Evolutionary conservation across 2,797 vertebrate species (phyloP).

Genomic region (Menidia menidia): DNA sequence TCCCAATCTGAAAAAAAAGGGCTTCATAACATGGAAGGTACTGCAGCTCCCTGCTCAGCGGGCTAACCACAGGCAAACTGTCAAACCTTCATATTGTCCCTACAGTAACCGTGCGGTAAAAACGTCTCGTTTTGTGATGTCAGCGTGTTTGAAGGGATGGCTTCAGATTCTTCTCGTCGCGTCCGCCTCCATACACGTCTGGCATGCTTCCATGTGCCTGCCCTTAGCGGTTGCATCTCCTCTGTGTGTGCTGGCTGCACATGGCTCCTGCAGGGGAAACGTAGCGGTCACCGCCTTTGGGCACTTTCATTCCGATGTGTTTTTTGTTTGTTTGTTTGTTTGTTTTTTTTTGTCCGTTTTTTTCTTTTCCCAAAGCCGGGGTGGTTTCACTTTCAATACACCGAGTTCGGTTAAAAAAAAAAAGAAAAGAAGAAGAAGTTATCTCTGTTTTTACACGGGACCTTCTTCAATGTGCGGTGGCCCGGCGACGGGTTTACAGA

Average conservation of each 20-base stretch:
- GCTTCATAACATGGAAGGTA: conserved; percentile 59
- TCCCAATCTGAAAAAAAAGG: conserved; percentile 60
- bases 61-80: conserved; percentile 4
- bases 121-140: conserved; percentile 23
- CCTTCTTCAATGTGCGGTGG: neutral
- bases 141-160: conserved; percentile 11
- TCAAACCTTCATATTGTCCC: conserved; percentile 24
- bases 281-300: too few relatives aligned
- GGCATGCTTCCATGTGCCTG: conserved; percentile 13
- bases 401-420: neutral
- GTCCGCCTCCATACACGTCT: conserved; percentile 16
- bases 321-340: too few relatives aligned
- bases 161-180: conserved; percentile 27
- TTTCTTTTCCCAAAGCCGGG: conserved; percentile 18
- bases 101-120: conserved; percentile 32
- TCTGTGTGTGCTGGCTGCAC: neutral
- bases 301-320: neutral
- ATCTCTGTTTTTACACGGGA: neutral
- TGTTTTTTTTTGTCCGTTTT: too few relatives aligned
- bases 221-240: neutral
- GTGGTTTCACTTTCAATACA: conserved; percentile 43
- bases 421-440: neutral
- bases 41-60: conserved; percentile 30
- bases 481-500: neutral
- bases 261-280: neutral